These are phyloP conservation scores for Tragelaphus scriptus DNA, from an alignment of 2,113 vertebrate species.

Conservation along the genomic window DNA sequence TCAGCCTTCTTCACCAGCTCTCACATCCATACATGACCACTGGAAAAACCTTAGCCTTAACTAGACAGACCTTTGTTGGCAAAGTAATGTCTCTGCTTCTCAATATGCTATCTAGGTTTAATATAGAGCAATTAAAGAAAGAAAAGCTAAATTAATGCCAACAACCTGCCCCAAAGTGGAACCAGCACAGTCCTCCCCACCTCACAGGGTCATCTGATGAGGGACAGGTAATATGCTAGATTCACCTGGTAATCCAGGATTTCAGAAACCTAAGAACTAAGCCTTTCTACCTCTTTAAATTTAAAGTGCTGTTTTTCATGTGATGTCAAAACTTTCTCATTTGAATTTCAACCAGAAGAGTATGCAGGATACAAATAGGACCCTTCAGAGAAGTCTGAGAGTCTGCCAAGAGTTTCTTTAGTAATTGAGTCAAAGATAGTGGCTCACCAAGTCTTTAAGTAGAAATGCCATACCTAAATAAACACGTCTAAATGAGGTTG, in stretches of 20 bases:
- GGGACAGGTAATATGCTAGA: not conserved
- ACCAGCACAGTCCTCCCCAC: not conserved
- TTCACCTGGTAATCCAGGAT: not conserved
- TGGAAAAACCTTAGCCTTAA: too few relatives aligned
- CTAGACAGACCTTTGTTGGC: too few relatives aligned
- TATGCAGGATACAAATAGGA: not conserved
- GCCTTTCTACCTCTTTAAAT: not conserved
- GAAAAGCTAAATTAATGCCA: not conserved
- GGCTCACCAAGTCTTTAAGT: not conserved
- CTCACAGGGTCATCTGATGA: not conserved
- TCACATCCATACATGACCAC: too few relatives aligned
- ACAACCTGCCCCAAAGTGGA: not conserved
- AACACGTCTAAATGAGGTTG: conserved; percentile 45
- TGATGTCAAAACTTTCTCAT: not conserved
- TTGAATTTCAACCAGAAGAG: not conserved
- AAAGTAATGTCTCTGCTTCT: too few relatives aligned
- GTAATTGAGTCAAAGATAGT: conserved; percentile 26
- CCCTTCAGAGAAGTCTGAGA: not conserved
- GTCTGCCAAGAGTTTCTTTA: not conserved
- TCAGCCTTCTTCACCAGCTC: too few relatives aligned
- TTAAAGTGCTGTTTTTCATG: not conserved
- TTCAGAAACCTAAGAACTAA: not conserved
- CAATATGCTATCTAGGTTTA: not conserved
- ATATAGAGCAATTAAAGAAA: not conserved
- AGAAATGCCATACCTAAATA: conserved; percentile 12